phyloP scores from a whole-genome alignment of 2,888 invertebrate genomes.

The Thereva nobilitata region DNA sequence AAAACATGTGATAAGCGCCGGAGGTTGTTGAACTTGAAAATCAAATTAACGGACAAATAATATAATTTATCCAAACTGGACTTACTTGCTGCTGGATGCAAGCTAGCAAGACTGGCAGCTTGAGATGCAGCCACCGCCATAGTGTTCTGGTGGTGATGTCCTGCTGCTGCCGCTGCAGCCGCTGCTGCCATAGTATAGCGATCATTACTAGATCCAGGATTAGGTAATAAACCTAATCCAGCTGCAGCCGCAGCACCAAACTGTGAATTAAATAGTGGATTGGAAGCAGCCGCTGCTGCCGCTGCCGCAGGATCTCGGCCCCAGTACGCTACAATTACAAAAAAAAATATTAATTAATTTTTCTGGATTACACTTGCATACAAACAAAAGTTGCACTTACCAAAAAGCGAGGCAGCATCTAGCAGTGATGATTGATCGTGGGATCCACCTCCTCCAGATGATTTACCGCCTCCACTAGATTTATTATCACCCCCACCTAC shows the following conservation, averaged over 20 bases:
- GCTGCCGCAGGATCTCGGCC: conserved; percentile 65
- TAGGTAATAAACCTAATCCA: conserved; percentile 55
- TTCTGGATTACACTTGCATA: conserved; percentile 2
- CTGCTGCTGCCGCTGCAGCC: conserved; percentile 58
- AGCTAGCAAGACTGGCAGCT: conserved; percentile 76
- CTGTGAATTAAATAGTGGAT: conserved; percentile 57
- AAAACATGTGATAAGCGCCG: conserved; percentile 20
- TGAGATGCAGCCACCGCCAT: conserved; percentile 84
- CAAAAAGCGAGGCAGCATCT: conserved; percentile 79
- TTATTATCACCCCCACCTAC: conserved; percentile 62
- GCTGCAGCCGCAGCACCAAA: conserved; percentile 58
- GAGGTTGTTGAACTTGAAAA: conserved; percentile 11
- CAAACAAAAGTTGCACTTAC: conserved; percentile 60
- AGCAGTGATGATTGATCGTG: conserved; percentile 72
- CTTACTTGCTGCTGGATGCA: conserved; percentile 74
- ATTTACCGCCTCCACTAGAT: conserved; percentile 53
- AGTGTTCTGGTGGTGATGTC: conserved; percentile 68
- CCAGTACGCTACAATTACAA: conserved; percentile 74
- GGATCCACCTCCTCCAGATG: conserved; percentile 62
- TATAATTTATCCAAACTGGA: conserved; percentile 36
- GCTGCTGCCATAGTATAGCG: conserved; percentile 55
- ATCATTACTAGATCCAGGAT: conserved; percentile 59
- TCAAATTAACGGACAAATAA: background rate
- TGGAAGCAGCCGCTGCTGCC: conserved; percentile 57
- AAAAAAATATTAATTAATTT: conserved; percentile 16